These are phyloP conservation scores for Chroicocephalus ridibundus DNA, from an alignment of 2,113 vertebrate species.

Conservation along the genomic window DNA sequence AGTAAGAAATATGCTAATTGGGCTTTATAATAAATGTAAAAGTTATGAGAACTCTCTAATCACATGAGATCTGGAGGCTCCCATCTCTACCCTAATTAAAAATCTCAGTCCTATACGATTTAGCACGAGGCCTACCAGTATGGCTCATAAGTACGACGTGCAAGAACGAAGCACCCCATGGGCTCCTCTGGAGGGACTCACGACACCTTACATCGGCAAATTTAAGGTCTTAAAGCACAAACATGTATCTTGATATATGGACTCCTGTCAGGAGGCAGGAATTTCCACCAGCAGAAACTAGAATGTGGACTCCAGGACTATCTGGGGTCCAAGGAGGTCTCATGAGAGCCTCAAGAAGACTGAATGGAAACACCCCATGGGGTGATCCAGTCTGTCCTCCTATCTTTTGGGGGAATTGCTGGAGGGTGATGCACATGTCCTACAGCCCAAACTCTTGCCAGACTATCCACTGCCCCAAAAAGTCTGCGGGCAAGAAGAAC, in stretches of 20 bases:
- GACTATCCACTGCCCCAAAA: neutral
- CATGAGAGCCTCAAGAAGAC: neutral
- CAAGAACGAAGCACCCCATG: neutral
- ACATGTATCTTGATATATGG: neutral
- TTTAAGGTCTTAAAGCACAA: neutral
- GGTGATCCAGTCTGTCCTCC: neutral
- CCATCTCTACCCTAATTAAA: slow-evolving; percentile 37
- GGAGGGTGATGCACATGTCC: neutral
- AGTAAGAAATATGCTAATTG: slow-evolving; percentile 42
- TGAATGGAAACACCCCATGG: neutral
- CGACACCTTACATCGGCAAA: neutral
- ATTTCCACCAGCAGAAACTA: neutral
- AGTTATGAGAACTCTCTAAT: slow-evolving; percentile 23
- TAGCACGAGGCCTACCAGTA: neutral
- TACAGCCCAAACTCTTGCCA: neutral
- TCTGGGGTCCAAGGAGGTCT: neutral
- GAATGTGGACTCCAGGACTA: neutral
- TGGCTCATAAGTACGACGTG: rapidly evolving
- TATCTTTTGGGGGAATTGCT: neutral
- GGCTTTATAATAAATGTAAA: slow-evolving; percentile 10
- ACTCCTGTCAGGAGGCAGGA: neutral
- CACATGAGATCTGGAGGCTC: slow-evolving; percentile 3
- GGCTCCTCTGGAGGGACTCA: neutral
- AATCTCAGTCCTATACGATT: neutral
- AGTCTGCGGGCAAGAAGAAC: neutral